Base-by-base conservation (phyloP, 1,140 invertebrate species). In the Drosophila setifemur region DNA sequence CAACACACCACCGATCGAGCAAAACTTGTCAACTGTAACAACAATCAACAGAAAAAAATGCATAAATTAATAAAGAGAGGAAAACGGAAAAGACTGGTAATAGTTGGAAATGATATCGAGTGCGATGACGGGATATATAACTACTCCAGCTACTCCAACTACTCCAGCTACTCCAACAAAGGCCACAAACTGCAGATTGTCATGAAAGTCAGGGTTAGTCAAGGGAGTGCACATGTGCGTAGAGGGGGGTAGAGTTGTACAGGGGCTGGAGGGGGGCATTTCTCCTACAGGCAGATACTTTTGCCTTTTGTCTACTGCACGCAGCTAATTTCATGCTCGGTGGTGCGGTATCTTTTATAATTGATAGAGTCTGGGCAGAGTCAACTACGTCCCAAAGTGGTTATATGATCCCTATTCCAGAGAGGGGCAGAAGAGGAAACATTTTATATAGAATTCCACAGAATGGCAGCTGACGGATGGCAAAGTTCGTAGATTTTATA, bases 1-100 rank as follows among this genome's bases (percentile, higher is more conserved):
- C n/a, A n/a, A 37, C 33, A 26, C 52, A 39, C 28, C 29, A 21
- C 29, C 9, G 11, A 50, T 26, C 31, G 14, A 19, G 39, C 35
- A 12, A 63, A 83, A 86, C 81, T 71, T 85, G 79, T 85, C 81
- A 85, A 85, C 79, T 86, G 81, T 86, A 79, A 86, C 74, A 81
- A 61, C 79, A 79, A 79, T 83, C 70, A 71, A 74, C 79, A 33
- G 49, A 85, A 75, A 53, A 85, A 75, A 69, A 63, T 86, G 79
- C 79, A 86, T 83, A 85, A 85, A 85, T 85, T 85, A 86, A 86
- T 85, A 86, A 60, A 33, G 12, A 43, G 28, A n/a, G 48, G 31
- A 74, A 43, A 49, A 42, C 40, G n/a, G 26, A 39, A 14, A 18
- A 68, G 25, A 29, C n/a, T 14, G 66, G 25, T 23, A 16, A 16